phyloP scores from a whole-genome alignment of 2,797 vertebrate species.

The Macropodus opercularis region DNA sequence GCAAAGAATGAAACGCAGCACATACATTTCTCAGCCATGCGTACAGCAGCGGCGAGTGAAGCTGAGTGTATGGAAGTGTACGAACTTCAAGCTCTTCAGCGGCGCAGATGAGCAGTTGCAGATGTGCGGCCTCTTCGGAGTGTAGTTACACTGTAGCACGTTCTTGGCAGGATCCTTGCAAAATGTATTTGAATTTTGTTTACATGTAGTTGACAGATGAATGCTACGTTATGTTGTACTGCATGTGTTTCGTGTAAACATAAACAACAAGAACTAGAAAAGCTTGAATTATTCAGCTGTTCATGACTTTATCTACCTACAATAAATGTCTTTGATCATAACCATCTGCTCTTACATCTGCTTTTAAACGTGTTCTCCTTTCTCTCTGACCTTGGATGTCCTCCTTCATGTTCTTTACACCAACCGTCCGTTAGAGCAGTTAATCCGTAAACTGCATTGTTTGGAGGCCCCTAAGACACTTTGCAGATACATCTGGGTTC shows the following conservation, averaged over 20 bases:
- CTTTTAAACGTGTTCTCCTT: slow-evolving; percentile 61
- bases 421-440: slow-evolving; percentile 60
- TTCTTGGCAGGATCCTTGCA: slow-evolving; percentile 40
- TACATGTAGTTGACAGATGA: slow-evolving; percentile 25
- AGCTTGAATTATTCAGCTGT: slow-evolving; percentile 3
- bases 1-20: slow-evolving; percentile 42
- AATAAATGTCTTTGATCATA: slow-evolving; percentile 54
- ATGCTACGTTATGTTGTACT: slow-evolving; percentile 1
- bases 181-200: slow-evolving; percentile 37
- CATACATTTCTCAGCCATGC: slow-evolving; percentile 53
- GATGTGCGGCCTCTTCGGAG: slow-evolving; percentile 70
- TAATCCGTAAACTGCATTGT: slow-evolving; percentile 69
- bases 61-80: slow-evolving; percentile 60
- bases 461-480: slow-evolving; percentile 69
- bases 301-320: slow-evolving; percentile 25
- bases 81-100: slow-evolving; percentile 60
- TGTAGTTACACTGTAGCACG: slow-evolving; percentile 42
- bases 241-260: not conserved
- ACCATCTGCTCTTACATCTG: slow-evolving; percentile 65
- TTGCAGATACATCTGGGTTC: slow-evolving; percentile 79
- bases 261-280: not conserved
- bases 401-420: slow-evolving; percentile 57
- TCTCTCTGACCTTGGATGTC: slow-evolving; percentile 58
- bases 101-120: slow-evolving; percentile 75
- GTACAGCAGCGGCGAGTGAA: slow-evolving; percentile 45